phyloP scores from a whole-genome alignment of 2,113 vertebrate species.

The Azemiops feae region DNA sequence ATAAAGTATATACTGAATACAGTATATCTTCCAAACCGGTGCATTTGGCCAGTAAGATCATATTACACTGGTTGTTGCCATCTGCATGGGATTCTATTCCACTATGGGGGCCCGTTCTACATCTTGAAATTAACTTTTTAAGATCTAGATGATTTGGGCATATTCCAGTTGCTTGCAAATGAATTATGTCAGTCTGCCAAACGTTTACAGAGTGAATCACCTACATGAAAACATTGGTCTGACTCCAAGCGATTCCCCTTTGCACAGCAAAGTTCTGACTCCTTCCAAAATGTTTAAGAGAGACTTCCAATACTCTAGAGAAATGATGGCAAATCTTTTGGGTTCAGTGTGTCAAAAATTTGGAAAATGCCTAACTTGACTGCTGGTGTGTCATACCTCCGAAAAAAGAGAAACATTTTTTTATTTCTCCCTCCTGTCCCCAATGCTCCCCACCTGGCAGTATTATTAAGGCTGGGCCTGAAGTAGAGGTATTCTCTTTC shows the following conservation, averaged over 20 bases:
- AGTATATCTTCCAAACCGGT: background rate
- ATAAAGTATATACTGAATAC: background rate
- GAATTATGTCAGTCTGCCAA: background rate
- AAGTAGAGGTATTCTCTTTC: background rate
- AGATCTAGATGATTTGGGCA: background rate
- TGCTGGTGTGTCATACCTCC: background rate
- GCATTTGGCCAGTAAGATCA: background rate
- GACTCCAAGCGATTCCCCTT: background rate
- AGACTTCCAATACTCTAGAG: background rate
- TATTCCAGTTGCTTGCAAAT: background rate
- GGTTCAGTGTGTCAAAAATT: background rate
- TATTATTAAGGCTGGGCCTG: background rate
- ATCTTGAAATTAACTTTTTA: background rate
- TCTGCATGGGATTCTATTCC: background rate
- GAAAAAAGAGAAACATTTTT: background rate
- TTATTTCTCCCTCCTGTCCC: background rate
- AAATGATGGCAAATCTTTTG: background rate
- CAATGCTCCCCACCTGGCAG: background rate
- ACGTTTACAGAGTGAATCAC: background rate
- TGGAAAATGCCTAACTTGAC: background rate
- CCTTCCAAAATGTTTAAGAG: background rate
- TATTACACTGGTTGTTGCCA: background rate
- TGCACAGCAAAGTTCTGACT: background rate
- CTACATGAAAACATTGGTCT: background rate
- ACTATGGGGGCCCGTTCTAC: background rate